Base-by-base conservation (phyloP, 2,113 vertebrate genomes). In the Orientallactaga bullata region DNA sequence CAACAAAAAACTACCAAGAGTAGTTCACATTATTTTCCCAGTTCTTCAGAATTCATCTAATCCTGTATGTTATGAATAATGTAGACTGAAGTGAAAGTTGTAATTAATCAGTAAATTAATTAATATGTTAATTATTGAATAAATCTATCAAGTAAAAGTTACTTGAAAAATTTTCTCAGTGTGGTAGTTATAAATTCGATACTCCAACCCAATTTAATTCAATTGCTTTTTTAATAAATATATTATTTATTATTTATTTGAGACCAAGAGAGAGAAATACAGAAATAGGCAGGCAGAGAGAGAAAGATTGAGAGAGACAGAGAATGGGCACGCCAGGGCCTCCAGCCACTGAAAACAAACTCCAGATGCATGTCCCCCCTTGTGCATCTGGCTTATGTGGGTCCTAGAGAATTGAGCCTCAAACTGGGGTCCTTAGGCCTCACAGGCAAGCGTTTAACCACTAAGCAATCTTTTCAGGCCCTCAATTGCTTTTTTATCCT, bases 121-220 rank as follows among this genome's bases (percentile, higher is more conserved):
- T 63, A 63, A 21, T 73, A 87, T 85, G 24, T 7, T 83, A 51
- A 84, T 76, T 76, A 80, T 9, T 12, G 79, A 87, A 55, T 72
- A 73, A 93, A 72, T 91, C 55, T 80, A 72, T 85, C 35, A 91
- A 72, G 2, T 24, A 58, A 89, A 79, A 72, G 61, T 16, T 85
- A 85, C 37, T 90, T 82, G 35, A 91, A 74, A 82, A 85, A 81
- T 47, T 85, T 85, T 76, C 28, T 91, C 51, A 17, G 16, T 21
- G 16, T 61, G 20, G 32, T 68, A 73, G n/a, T 58, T 63, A 91
- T 88, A 88, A 93, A 69, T 91, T 74, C 77, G 35, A 32, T 58
- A 20, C 30, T 76, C 24, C 81, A 17, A 3, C 81, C 78, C 20
- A 73, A 21, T 58, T 94, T 85, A 3, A 68, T 42, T 91, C 11